Evolutionary conservation across 2,797 vertebrate species (phyloP), one percentile per base, ranked within the genome.

Genomic region (Loriculus beryllinus): DNA sequence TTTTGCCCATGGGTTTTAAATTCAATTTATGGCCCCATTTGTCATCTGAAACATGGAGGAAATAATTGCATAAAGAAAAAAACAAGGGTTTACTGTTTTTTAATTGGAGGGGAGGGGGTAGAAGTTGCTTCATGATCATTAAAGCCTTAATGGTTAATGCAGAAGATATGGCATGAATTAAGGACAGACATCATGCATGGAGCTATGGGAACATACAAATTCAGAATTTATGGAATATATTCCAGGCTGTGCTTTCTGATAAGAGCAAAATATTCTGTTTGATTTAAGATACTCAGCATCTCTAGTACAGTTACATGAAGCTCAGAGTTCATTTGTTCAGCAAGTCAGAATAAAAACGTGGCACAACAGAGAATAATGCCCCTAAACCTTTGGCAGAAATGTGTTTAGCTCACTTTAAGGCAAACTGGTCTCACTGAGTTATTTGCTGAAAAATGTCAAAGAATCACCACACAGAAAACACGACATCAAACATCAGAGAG

Each of bases 1-100:
- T 68, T 81, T 93, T 84, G 21, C 49, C 37, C 52, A 18, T 35
- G 35, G 31, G 43, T 82, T 94, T 95, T 92, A 92, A 95, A 89
- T 90, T 88, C 37, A 90, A 95, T 86, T 93, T 86, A 86, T 91
- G 67, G 39, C 21, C 68, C 31, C 85, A 67, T 87, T 88, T 95
- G 23, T 93, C 57, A 52, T 60, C 31, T 85, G 88, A 91, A 91
- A 94, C 56, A 82, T 33, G 23, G 49, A 78, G 31, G 14, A 35
- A 65, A 91, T 87, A 75, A 92, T 88, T 96, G 31, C 20, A 65
- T 86, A 83, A 71, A 84, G 83, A 91, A 64, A 74, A 92, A 68
- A 86, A 51, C 35, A 86, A 71, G 9, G 3, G 88, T 72, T 59
- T 90, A 65, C 25, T 22, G 1, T 2, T 77, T 94, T 84, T 43